phyloP scores from a whole-genome alignment of 2,888 invertebrate species.

The Urechis unicinctus region DNA sequence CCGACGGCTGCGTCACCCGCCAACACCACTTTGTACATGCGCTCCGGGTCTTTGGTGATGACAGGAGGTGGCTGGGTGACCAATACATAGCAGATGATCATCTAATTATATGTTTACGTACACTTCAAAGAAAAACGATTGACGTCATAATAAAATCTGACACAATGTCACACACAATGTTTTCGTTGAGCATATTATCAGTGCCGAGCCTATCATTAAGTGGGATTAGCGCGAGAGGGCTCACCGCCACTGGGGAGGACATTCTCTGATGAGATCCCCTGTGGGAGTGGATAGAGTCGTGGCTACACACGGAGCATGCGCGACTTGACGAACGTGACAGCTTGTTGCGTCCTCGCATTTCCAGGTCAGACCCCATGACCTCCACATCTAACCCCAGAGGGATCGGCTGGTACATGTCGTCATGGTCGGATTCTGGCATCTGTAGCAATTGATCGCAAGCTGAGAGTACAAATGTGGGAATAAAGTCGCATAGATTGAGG shows the following conservation, averaged over 20 bases:
- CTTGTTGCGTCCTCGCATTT: background rate
- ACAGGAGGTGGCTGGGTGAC: background rate
- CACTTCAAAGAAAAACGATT: background rate
- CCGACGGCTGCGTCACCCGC: conserved; percentile 62
- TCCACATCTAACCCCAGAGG: no score
- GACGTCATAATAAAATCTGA: no score
- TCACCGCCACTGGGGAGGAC: no score
- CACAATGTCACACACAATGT: no score
- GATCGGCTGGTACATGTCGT: background rate
- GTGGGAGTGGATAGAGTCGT: conserved; percentile 2
- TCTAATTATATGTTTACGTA: background rate
- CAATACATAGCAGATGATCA: background rate
- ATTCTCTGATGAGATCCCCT: background rate
- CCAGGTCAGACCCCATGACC: no score
- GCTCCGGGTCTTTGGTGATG: conserved; percentile 49
- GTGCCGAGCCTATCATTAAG: no score
- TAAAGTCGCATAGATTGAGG: no score
- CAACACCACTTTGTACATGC: conserved; percentile 60
- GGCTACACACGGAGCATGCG: conserved; percentile 5
- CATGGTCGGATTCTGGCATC: no score
- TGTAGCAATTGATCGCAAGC: no score
- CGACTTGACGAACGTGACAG: background rate
- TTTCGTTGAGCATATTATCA: no score
- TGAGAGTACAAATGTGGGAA: no score
- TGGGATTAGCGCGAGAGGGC: no score